phyloP scores from a whole-genome alignment of 2,797 vertebrate species.

The Ispidina lecontei region DNA sequence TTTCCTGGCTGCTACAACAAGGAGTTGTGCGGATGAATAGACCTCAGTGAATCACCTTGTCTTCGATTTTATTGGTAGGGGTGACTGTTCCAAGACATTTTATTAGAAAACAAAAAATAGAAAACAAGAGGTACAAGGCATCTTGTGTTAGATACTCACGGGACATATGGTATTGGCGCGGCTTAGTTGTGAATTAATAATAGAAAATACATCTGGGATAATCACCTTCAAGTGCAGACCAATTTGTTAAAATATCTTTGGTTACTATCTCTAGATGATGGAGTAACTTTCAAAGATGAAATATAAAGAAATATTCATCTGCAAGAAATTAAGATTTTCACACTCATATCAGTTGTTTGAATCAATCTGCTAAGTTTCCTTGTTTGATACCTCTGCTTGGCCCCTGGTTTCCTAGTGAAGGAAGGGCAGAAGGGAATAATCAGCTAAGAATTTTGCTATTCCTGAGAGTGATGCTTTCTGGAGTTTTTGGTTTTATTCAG shows the following conservation, averaged over 20 bases:
- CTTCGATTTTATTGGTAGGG: not conserved
- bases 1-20: slow-evolving; percentile 15
- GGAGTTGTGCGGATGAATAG: not conserved
- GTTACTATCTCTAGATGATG: slow-evolving; percentile 39
- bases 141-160: slow-evolving; percentile 21
- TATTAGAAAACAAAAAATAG: not conserved
- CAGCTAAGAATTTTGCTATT: slow-evolving; percentile 2
- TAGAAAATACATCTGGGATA: slow-evolving; percentile 16
- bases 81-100: not conserved
- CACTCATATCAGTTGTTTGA: not conserved
- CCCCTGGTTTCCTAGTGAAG: not conserved
- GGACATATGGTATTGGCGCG: not conserved
- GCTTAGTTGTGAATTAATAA: not conserved
- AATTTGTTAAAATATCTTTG: slow-evolving; percentile 68
- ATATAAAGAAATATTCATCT: slow-evolving; percentile 16
- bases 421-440: not conserved
- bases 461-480: not conserved
- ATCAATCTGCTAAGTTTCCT: not conserved
- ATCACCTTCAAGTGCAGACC: slow-evolving; percentile 20
- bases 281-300: slow-evolving; percentile 40
- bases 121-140: slow-evolving; percentile 35
- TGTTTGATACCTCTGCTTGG: not conserved
- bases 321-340: not conserved
- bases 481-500: slow-evolving; percentile 6
- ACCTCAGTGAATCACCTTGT: not conserved